phyloP scores from a whole-genome alignment of 2,797 vertebrate genomes.

The Limosa lapponica region DNA sequence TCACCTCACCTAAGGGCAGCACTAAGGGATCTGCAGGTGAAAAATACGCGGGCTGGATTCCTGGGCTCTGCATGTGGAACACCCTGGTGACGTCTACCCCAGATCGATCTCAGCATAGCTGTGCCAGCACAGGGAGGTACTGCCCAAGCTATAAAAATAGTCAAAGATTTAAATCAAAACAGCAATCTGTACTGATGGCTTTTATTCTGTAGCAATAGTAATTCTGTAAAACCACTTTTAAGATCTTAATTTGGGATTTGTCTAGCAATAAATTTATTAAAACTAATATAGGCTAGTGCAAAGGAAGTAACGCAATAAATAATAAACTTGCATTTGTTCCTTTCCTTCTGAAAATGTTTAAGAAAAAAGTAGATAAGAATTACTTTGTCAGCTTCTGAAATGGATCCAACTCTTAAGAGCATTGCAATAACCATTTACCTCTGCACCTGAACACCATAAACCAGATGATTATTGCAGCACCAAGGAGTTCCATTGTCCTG shows the following conservation, averaged over 20 bases:
- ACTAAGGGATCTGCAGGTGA: not conserved
- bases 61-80: not conserved
- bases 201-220: constrained; percentile 4
- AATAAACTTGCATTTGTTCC: not conserved
- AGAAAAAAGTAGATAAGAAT: not conserved
- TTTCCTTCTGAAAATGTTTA: constrained; percentile 31
- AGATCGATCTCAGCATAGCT: not conserved
- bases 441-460: constrained; percentile 47
- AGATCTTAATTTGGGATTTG: not conserved
- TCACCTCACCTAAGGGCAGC: not conserved
- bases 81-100: not conserved
- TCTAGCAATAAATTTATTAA: not conserved
- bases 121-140: not conserved
- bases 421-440: constrained; percentile 48
- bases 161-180: not conserved
- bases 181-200: not conserved
- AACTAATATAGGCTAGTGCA: not conserved
- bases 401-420: constrained; percentile 50
- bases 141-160: constrained; percentile 5
- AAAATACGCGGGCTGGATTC: not conserved
- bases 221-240: not conserved
- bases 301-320: not conserved
- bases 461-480: constrained; percentile 10
- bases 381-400: constrained; percentile 41
- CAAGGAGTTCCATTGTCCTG: constrained; percentile 12